Evolutionary conservation across 2,888 invertebrate species (phyloP), one percentile per base, ranked within the genome.

Genomic region (Hedychridium roseum): DNA sequence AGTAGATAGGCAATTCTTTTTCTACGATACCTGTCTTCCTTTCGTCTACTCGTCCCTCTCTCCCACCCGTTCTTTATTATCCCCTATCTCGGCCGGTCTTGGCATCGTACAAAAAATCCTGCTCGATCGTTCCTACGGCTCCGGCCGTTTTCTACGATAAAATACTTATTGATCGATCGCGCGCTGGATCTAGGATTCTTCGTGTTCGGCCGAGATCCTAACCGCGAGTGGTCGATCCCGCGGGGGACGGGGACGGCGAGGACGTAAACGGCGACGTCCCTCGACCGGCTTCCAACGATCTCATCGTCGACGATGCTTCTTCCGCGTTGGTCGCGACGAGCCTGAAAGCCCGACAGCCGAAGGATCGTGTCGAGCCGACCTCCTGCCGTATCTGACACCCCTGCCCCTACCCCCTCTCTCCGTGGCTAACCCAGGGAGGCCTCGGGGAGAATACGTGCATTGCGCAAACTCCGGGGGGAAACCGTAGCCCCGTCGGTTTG

Each of bases 251-350:
- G 2, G 3, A 31, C 4, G 23, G 15, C 7, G 36, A 18, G 0
- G 26, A 6, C 26, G 26, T 14, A 30, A 20, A 31, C n/a, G 16
- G 32, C 20, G 51, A 45, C 44, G 52, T 49, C 46, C 46, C 57
- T 52, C 46, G 42, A 42, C 58, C 61, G 61, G 56, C 57, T 43
- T 43, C 46, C 51, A 56, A 57, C 49, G 41, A 46, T 67, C 57
- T 63, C 68, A 67, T 70, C 56, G 48, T 57, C 57, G 40, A 42
- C 54, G 62, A 57, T 62, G 57, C 53, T 53, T 40, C 59, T 56
- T 54, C 57, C 53, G 53, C 56, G 60, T 54, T 51, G 54, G 49
- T 64, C 62, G 60, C 68, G 69, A 67, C 68, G 61, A 64, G 64
- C 60, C 61, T 70, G 60, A 31, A 45, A 51, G 17, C 12, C n/a